phyloP scores from a whole-genome alignment of 2,888 invertebrate genomes.

The Caenorhabditis macrosperma region DNA sequence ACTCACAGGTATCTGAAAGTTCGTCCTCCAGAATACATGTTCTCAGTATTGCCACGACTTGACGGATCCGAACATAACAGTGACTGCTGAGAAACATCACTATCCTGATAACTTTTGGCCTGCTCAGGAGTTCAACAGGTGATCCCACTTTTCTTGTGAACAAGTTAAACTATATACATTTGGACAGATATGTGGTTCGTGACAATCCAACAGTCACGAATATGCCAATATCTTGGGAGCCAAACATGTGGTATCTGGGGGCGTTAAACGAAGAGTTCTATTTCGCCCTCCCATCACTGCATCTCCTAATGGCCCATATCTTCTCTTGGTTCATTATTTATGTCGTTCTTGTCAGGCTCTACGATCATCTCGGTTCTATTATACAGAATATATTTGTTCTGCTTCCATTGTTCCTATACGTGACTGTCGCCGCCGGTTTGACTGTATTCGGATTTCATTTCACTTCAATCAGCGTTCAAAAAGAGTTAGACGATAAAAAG shows the following conservation, averaged over 20 bases:
- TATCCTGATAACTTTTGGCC: slow-evolving; percentile 73
- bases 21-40: background rate
- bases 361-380: slow-evolving; percentile 53
- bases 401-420: slow-evolving; percentile 58
- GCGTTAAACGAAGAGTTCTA: slow-evolving; percentile 47
- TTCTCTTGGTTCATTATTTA: slow-evolving; percentile 62
- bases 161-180: too few relatives aligned
- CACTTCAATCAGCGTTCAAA: slow-evolving; percentile 5
- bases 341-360: slow-evolving; percentile 45
- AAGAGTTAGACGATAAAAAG: slow-evolving; percentile 42
- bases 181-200: slow-evolving; percentile 63
- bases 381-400: slow-evolving; percentile 56
- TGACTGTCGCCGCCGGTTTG: slow-evolving; percentile 57
- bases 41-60: slow-evolving; percentile 55
- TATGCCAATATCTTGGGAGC: slow-evolving; percentile 61
- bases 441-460: slow-evolving; percentile 58
- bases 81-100: slow-evolving; percentile 25
- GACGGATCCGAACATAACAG: slow-evolving; percentile 47
- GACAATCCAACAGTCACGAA: slow-evolving; percentile 25
- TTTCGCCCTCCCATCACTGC: slow-evolving; percentile 57
- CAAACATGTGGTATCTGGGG: slow-evolving; percentile 70
- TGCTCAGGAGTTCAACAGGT: slow-evolving; percentile 73
- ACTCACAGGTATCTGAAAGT: slow-evolving; percentile 22
- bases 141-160: slow-evolving; percentile 15
- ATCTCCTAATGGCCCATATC: slow-evolving; percentile 48